Base-by-base conservation (phyloP, 2,797 vertebrate species). In the Benthosema pterotum region DNA sequence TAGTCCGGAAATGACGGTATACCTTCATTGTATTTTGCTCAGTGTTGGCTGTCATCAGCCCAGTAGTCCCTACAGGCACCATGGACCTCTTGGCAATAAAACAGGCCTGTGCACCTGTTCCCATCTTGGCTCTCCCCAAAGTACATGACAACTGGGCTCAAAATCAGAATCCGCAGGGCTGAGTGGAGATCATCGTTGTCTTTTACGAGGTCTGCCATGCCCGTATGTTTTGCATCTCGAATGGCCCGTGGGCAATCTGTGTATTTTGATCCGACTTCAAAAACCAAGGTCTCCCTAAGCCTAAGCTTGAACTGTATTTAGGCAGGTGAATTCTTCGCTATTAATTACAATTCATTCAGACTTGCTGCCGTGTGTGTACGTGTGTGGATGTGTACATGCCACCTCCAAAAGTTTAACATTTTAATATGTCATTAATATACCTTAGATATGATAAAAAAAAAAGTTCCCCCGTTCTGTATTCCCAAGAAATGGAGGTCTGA, bases 21-120 rank as follows among this genome's bases (percentile, higher is more conserved):
- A 71, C 65, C 60, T 87, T 78, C 74, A 80, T 72, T 67, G 54
- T 46, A 45, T 67, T 71, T 71, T 49, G 18, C 60, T 51, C 66
- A 57, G 64, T 43, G 57, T 62, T 42, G 38, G 17, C 60, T 63
- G 38, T 61, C 60, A 59, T 46, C 19, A 28, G 52, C 42, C 14
- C n/a, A 9, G 2, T 32, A 43, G 52, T 67, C 60, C 18, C 22
- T 11, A 48, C 50, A 62, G 64, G 11, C 71, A 42, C 66, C n/a
- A 61, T 42, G 25, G 45, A 47, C 52, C 28, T n/a, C 56, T 52
- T 52, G 8, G 11, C 28, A 15, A 50, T 75, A 65, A 66, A 88
- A 79, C 32, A 82, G 54, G 45, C 45, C 64, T 59, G 42, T 60
- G 55, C 89, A 91, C 87, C 89, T 91, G 89, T 88, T 88, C 52